These are phyloP conservation scores for Mylabris sibirica DNA, from an alignment of 2,888 invertebrate species.

Conservation along the genomic window DNA sequence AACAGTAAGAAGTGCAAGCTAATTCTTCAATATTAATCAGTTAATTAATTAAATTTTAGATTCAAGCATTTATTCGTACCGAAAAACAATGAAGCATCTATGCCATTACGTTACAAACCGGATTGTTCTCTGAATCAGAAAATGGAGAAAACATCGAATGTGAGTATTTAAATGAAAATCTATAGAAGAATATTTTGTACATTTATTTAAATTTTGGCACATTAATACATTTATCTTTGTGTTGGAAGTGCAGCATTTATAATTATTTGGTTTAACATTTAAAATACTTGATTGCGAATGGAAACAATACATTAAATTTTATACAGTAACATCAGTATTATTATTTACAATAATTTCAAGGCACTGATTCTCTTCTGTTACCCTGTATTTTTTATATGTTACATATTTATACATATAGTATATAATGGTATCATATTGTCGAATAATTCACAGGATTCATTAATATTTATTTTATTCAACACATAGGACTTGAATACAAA, in stretches of 20 bases:
- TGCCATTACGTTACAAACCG: constrained; percentile 20
- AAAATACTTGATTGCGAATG: background rate
- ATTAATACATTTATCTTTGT: background rate
- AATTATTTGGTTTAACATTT: background rate
- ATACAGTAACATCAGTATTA: background rate
- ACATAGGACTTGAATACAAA: background rate
- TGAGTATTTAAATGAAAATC: background rate
- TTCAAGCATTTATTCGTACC: constrained; percentile 20
- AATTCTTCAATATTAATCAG: background rate
- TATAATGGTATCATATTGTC: constrained; percentile 3
- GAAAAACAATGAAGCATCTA: background rate
- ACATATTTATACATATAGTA: background rate
- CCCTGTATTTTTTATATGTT: background rate
- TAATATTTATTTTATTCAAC: background rate
- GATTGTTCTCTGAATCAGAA: constrained; percentile 14
- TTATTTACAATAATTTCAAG: constrained; percentile 5
- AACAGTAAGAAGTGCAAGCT: constrained; percentile 5
- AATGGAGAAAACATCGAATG: background rate
- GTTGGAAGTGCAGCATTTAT: background rate
- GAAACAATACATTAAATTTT: background rate
- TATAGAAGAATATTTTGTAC: background rate
- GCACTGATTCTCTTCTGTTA: background rate
- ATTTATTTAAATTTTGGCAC: constrained; percentile 3
- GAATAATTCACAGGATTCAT: constrained; percentile 5
- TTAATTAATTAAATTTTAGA: background rate